Conservation (phyloP, 2,888 invertebrate species). For the Ormyrus rosae region DNA sequence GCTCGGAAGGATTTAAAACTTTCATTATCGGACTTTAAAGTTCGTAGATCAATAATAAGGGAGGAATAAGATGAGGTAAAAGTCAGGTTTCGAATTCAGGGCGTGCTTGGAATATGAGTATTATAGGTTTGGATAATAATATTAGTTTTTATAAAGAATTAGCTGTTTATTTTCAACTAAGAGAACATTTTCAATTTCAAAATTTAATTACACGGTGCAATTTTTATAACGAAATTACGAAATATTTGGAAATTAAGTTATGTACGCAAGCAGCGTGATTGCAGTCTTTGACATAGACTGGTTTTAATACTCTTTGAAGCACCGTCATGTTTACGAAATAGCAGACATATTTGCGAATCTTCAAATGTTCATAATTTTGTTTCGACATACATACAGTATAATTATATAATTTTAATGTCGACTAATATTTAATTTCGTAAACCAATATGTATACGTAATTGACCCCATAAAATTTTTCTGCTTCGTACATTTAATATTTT, state of each 20-base stretch:
- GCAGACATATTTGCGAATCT: background rate
- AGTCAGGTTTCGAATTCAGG: too few relatives aligned
- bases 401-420: too few relatives aligned
- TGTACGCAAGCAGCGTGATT: slow-evolving; percentile 25
- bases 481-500: too few relatives aligned
- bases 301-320: background rate
- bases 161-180: slow-evolving; percentile 17
- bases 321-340: background rate
- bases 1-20: too few relatives aligned
- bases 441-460: too few relatives aligned
- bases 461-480: too few relatives aligned
- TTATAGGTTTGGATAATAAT: background rate
- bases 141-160: background rate
- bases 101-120: background rate
- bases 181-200: slow-evolving; percentile 5
- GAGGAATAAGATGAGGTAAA: too few relatives aligned
- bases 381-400: too few relatives aligned
- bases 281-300: background rate
- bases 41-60: too few relatives aligned
- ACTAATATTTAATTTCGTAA: too few relatives aligned
- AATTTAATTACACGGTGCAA: background rate
- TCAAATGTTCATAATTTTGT: background rate
- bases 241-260: slow-evolving; percentile 4
- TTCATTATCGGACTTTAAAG: too few relatives aligned
- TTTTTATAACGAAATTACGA: background rate